Percentiles rank a stretch among this genome's conserved stretches.
These are phyloP conservation scores for Bombus picipes DNA, from an alignment of 1,140 invertebrate genomes.

Conservation along the genomic window DNA sequence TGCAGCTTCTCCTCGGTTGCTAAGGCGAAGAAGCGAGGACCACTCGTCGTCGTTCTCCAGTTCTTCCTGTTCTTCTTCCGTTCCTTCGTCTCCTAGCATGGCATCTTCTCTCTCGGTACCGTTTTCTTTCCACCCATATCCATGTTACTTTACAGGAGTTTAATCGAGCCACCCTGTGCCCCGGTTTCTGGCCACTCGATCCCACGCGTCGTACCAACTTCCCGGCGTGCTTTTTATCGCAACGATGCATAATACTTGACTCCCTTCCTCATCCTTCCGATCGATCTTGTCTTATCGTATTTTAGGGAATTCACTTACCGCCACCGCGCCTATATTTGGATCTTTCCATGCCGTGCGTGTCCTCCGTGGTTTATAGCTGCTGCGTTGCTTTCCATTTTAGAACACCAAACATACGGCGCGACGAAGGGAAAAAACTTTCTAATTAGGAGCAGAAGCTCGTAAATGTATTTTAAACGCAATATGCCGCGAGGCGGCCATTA, in stretches of 20 bases:
- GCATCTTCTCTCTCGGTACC: background rate
- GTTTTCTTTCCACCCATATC: constrained; percentile 6
- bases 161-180: constrained; percentile 61
- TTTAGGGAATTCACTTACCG: constrained; percentile 11
- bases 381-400: background rate
- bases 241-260: constrained; percentile 58
- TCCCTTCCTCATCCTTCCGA: background rate
- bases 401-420: background rate
- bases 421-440: background rate
- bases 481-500: background rate
- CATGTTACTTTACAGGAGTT: constrained; percentile 5
- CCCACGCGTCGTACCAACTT: constrained; percentile 15
- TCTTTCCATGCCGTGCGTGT: background rate
- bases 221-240: constrained; percentile 52
- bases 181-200: constrained; percentile 65
- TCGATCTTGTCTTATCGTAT: constrained; percentile 15
- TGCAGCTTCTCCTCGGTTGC: constrained; percentile 52
- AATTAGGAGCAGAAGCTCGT: constrained; percentile 20
- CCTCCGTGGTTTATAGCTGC: background rate
- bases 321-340: constrained; percentile 6
- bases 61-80: background rate
- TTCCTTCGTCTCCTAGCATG: background rate
- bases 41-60: constrained; percentile 10
- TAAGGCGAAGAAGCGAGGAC: constrained; percentile 56
- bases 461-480: constrained; percentile 25